These are phyloP conservation scores for Dipodomys merriami DNA, from an alignment of 2,113 vertebrate species.

Conservation along the genomic window DNA sequence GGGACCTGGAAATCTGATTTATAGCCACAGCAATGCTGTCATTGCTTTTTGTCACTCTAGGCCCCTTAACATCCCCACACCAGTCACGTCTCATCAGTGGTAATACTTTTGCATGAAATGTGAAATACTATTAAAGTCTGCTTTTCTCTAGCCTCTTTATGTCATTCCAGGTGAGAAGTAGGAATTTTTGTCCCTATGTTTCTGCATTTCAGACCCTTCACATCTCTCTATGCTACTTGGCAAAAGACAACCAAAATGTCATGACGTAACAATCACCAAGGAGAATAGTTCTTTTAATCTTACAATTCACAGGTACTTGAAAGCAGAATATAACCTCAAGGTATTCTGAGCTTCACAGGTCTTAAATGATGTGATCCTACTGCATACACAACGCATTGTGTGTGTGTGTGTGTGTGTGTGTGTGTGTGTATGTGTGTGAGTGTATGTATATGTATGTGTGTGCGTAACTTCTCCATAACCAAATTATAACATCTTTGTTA, in stretches of 20 bases:
- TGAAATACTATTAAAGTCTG: background rate
- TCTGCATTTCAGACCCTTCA: constrained; percentile 54
- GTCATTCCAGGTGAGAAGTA: background rate
- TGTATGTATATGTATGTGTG: too few species aligned
- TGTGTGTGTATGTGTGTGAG: too few species aligned
- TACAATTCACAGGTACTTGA: constrained; percentile 14
- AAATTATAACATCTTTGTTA: constrained; percentile 51
- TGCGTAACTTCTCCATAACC: background rate
- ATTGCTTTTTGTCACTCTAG: background rate
- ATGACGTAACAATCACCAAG: constrained; percentile 52
- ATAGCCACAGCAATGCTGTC: background rate
- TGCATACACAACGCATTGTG: background rate
- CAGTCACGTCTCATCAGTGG: background rate
- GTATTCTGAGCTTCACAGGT: constrained; percentile 17
- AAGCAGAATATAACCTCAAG: constrained; percentile 56
- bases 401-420: background rate
- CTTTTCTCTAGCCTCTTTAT: background rate
- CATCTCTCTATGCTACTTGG: constrained; percentile 42
- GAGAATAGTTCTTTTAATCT: constrained; percentile 63
- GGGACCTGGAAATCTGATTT: background rate
- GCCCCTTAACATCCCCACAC: too few species aligned
- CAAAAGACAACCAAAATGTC: constrained; percentile 63
- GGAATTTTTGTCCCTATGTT: background rate
- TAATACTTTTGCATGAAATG: background rate
- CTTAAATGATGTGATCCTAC: constrained; percentile 52